Base-by-base conservation (phyloP, 2,888 invertebrate species). In the Chouioia cunea region DNA sequence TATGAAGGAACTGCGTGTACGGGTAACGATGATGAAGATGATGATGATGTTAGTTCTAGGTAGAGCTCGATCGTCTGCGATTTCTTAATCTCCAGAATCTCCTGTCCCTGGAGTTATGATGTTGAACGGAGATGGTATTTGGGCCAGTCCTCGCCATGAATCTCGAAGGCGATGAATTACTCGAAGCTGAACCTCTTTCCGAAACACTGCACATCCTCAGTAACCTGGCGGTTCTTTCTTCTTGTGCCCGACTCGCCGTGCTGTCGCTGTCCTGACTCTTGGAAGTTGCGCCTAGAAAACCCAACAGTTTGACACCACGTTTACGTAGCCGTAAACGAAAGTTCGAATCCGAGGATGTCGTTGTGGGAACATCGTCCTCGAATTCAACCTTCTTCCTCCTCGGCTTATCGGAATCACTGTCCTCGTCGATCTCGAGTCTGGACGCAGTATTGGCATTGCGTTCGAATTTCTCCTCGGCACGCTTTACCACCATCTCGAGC, bases 1-100 rank as follows among this genome's bases (percentile, higher is more conserved):
- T n/a, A n/a, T n/a, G n/a, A n/a, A n/a, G n/a, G n/a, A n/a, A n/a
- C n/a, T n/a, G n/a, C n/a, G n/a, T n/a, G n/a, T n/a, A n/a, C n/a
- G n/a, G n/a, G n/a, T n/a, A n/a, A n/a, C n/a, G n/a, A n/a, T n/a
- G n/a, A n/a, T n/a, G n/a, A n/a, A n/a, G n/a, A n/a, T n/a, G n/a
- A n/a, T n/a, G n/a, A n/a, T n/a, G n/a, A n/a, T n/a, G n/a, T n/a
- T n/a, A n/a, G n/a, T n/a, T 74, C 80, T 75, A 84, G 50, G 81
- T 75, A 22, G 83, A 82, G 73, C 78, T 83, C 2, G 84, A 82
- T 4, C 69, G 82, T 64, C 84, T 76, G 23, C 84, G 83, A 71
- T 79, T 84, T 46, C 84, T 78, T 27, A 85, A 76, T 64, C 83
- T 83, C 85, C 85, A 85, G 73, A 85, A 85, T 70, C 84, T 80